These are phyloP conservation scores for Epinotia brunnichana DNA, from an alignment of 2,888 invertebrate species.

Conservation along the genomic window DNA sequence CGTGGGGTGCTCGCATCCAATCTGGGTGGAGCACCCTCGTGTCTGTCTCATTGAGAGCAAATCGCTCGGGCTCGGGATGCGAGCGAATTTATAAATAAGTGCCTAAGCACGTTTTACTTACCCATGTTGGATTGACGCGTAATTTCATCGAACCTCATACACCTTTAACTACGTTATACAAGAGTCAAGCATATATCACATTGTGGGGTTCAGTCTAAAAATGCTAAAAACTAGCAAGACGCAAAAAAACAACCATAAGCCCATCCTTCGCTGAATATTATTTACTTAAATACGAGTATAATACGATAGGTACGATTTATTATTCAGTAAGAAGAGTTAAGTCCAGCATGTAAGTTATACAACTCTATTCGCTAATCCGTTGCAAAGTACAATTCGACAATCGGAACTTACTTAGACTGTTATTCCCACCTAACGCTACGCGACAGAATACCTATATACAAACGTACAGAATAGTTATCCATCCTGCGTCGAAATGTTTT, in stretches of 20 bases:
- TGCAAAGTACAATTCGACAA: too few species aligned
- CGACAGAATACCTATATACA: too few species aligned
- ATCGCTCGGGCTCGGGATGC: slow-evolving; percentile 58
- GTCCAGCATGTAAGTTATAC: too few species aligned
- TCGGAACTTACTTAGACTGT: too few species aligned
- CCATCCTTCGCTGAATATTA: too few species aligned
- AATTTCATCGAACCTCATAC: slow-evolving; percentile 13
- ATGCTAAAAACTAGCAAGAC: neutral
- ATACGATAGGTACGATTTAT: too few species aligned
- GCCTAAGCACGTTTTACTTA: slow-evolving; percentile 35
- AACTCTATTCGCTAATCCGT: too few species aligned
- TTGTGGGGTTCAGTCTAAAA: neutral
- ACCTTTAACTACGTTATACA: neutral
- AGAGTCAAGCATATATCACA: neutral
- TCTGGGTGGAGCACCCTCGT: slow-evolving; percentile 70
- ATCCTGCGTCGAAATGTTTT: neutral
- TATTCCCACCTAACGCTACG: too few species aligned
- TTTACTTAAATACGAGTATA: too few species aligned
- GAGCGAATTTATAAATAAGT: slow-evolving; percentile 51
- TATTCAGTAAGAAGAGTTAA: too few species aligned
- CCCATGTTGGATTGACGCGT: slow-evolving; percentile 22
- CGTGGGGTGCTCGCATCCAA: slow-evolving; percentile 68
- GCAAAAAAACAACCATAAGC: neutral
- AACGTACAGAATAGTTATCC: too few species aligned
- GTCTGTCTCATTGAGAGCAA: slow-evolving; percentile 73